Base-by-base conservation (phyloP, 2,888 invertebrate genomes). In the Odontocolon sp. region DNA sequence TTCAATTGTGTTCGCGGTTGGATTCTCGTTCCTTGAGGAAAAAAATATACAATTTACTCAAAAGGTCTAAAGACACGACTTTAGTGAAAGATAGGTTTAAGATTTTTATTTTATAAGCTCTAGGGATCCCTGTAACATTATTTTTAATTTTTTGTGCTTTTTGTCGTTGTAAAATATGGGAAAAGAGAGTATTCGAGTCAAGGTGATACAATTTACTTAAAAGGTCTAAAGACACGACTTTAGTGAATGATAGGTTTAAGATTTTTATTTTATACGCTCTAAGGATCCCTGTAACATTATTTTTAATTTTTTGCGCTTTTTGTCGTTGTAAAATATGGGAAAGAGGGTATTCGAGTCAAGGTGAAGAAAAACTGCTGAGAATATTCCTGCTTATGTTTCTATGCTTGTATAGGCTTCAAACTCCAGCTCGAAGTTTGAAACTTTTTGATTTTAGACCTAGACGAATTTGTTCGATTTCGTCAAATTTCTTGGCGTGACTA, bases 1-100 rank as follows among this genome's bases (percentile, higher is more conserved):
- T 59, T 69, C 69, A 77, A 77, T 69, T 69, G 77, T 64, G 16
- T 59, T 64, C 68, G 59, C 31, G 63, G 68, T 72, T 61, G 38
- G 11, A 16, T 26, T 18, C 47, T 54, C 16, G 36, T 16, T 45
- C 36, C 6, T 14, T 38, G 23, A 47, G 61, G 36, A 57, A 54
- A 69, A 11, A 28, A 14, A 64, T 9, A 54, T 38, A 50, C 38
- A 66, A 72, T 59, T 59, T 59, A 16, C 31, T 31, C 33, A 36
- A 36, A 21, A 4, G n/a, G 16, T 36, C n/a, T 36, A 18, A 56
- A 9, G 45, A 56, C 2, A 23, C 9, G 18, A 14, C 28, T n/a
- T n/a, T n/a, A n/a, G n/a, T n/a, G n/a, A n/a, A n/a, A 36, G 31
- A n/a, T 14, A 28, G 21, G 9, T 23, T 52, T 33, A 54, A 67